These are phyloP conservation scores for Strix occidentalis DNA, from an alignment of 2,797 vertebrate species.

Conservation along the genomic window DNA sequence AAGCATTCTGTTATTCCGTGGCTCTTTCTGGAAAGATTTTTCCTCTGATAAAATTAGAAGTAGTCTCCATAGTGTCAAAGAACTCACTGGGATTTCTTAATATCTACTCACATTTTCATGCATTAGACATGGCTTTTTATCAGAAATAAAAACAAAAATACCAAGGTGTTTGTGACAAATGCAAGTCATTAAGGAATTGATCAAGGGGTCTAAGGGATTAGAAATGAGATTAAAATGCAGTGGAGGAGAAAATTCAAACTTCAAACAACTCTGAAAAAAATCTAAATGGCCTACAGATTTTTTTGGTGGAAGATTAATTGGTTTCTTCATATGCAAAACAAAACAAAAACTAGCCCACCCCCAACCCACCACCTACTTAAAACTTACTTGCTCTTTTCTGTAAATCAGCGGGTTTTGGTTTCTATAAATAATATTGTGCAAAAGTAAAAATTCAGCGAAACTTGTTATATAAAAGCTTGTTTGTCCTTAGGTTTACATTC, in stretches of 20 bases:
- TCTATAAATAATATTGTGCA: not conserved
- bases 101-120: not conserved
- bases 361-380: not conserved
- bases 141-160: not conserved
- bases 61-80: not conserved
- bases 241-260: slow-evolving; percentile 6
- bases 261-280: not conserved
- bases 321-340: not conserved
- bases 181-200: not conserved
- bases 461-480: not conserved
- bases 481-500: not conserved
- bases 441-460: not conserved
- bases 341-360: not conserved
- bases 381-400: not conserved
- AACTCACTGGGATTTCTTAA: not conserved
- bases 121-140: not conserved
- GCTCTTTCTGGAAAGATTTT: not conserved
- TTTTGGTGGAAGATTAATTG: not conserved
- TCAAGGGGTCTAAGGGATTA: not conserved
- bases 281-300: not conserved
- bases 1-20: not conserved
- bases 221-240: not conserved
- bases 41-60: not conserved
- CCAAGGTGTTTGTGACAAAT: not conserved
- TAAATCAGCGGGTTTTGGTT: not conserved